phyloP scores from a whole-genome alignment of 2,113 vertebrate genomes.

The Gopherus evgoodei region DNA sequence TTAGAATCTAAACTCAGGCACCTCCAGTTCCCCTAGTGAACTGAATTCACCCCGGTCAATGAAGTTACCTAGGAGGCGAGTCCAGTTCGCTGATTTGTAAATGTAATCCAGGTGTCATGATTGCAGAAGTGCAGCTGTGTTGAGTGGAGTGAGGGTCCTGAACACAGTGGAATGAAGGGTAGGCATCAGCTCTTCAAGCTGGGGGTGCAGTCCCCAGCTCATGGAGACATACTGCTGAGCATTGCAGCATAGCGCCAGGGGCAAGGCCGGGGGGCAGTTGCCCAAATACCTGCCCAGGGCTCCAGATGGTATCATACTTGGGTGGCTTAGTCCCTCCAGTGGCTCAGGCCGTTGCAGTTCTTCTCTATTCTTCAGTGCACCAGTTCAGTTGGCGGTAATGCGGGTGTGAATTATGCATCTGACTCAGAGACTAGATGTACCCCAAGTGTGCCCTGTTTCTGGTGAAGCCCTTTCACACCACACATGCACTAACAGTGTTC shows the following conservation, averaged over 20 bases:
- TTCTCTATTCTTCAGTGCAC: background rate
- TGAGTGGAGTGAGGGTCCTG: background rate
- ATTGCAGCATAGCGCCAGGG: too few relatives aligned
- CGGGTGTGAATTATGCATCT: background rate
- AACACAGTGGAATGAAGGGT: background rate
- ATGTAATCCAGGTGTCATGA: accelerated
- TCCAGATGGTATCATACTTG: background rate
- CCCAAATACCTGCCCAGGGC: background rate
- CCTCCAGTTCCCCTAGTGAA: background rate
- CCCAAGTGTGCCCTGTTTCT: background rate
- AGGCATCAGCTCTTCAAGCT: too few relatives aligned
- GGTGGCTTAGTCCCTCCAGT: background rate
- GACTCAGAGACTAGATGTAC: too few relatives aligned
- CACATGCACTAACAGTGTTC: too few relatives aligned
- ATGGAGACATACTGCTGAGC: background rate
- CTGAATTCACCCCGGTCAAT: background rate
- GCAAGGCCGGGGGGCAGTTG: background rate
- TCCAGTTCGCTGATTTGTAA: background rate
- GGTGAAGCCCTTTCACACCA: background rate
- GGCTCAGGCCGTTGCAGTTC: background rate
- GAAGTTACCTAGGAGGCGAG: background rate
- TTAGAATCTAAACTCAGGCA: background rate
- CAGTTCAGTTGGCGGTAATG: background rate
- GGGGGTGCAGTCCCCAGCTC: background rate
- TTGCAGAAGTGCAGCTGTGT: background rate